A percentile compares a stretch with the other conserved stretches of the same genome.
phyloP scores from a whole-genome alignment of 2,113 vertebrate species.

The Aegithalos caudatus region DNA sequence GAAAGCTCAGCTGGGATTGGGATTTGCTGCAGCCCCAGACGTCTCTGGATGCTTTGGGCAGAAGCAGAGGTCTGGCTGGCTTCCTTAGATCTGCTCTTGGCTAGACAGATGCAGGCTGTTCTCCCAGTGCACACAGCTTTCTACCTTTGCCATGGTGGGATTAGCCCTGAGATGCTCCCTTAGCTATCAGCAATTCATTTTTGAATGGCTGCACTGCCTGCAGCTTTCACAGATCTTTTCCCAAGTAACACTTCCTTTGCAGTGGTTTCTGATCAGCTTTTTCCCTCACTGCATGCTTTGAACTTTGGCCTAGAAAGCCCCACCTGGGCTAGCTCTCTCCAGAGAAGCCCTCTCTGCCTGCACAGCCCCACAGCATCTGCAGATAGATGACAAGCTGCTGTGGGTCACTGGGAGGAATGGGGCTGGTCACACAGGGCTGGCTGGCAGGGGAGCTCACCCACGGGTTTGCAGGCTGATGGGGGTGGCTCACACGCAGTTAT shows the following conservation, averaged over 20 bases:
- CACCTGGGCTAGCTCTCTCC: neutral
- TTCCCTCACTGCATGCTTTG: fast-evolving
- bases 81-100: neutral
- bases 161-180: neutral
- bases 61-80: neutral
- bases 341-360: neutral
- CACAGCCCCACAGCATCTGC: neutral
- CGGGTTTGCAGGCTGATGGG: fast-evolving
- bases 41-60: neutral
- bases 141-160: neutral
- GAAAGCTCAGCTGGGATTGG: neutral
- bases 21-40: neutral
- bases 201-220: neutral
- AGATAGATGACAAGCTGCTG: fast-evolving
- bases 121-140: neutral
- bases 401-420: neutral
- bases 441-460: neutral
- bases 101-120: neutral
- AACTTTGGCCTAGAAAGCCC: neutral
- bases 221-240: neutral
- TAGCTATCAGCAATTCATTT: neutral
- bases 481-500: neutral
- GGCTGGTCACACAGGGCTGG: neutral
- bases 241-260: neutral
- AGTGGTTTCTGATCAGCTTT: neutral